Percentiles rank a stretch among this genome's conserved stretches.
phyloP scores from a whole-genome alignment of 2,888 invertebrate genomes.

The Tinea semifulvella region DNA sequence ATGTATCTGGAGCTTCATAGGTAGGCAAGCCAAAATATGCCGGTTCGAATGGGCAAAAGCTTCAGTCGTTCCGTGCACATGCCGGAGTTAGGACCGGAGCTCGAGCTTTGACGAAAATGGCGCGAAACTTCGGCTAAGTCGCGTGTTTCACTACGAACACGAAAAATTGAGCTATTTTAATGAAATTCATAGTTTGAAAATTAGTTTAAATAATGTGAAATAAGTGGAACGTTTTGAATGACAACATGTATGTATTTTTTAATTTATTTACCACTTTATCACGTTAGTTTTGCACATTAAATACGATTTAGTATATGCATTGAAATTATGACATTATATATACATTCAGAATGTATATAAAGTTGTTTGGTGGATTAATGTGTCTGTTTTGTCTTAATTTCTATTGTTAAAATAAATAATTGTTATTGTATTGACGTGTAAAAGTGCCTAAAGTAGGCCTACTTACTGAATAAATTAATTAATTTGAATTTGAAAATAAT shows the following conservation, averaged over 20 bases:
- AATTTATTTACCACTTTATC: neutral
- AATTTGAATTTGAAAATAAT: too few species aligned
- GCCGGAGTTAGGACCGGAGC: conserved; percentile 40
- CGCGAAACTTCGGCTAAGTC: conserved; percentile 54
- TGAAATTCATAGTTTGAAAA: neutral
- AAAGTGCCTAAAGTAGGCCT: too few species aligned
- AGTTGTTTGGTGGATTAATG: too few species aligned
- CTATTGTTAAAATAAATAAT: too few species aligned
- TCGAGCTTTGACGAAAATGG: conserved; percentile 35
- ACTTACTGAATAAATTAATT: too few species aligned
- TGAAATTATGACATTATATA: too few species aligned
- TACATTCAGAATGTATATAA: too few species aligned
- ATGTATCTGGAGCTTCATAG: conserved; percentile 45
- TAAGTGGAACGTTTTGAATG: neutral
- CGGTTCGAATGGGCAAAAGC: conserved; percentile 41
- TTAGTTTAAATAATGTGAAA: conserved; percentile 1
- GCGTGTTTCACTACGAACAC: conserved; percentile 31
- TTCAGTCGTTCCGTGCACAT: conserved; percentile 58
- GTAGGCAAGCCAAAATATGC: conserved; percentile 52
- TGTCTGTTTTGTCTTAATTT: too few species aligned
- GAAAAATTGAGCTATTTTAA: neutral
- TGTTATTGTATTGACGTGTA: too few species aligned
- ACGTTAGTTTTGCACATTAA: conserved; percentile 1
- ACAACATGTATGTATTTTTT: neutral
- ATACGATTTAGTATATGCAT: too few species aligned